Base-by-base conservation (phyloP, 2,113 vertebrate genomes). In the Antennarius striatus region DNA sequence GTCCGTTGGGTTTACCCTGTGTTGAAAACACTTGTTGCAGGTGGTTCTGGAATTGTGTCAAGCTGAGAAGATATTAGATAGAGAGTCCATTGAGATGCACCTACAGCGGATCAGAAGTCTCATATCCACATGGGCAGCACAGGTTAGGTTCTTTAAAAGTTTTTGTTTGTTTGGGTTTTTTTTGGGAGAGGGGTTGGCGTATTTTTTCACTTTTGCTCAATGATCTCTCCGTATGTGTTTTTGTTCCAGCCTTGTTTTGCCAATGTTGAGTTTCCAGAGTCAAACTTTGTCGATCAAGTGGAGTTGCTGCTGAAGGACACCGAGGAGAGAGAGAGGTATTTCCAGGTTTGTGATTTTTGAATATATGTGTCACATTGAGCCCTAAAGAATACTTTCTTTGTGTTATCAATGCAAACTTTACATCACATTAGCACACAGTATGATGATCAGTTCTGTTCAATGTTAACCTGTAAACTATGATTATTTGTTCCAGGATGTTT, bases 31-130 rank as follows among this genome's bases (percentile, higher is more conserved):
- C 68, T 8, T 68, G 16, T 73, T 60, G 47, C 83, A 91, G 90
- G 83, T 90, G 63, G 88, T 91, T 61, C 84, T 91, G 11, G 88
- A 91, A 15, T 30, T 90, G 70, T 91, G 89, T 73, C 86, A 70
- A 4, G 17, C 75, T 0, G 80, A 83, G 56, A 69, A 70, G 62
- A 58, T 66, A 22, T 13, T 48, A 0, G 88, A 89, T 4, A 58
- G 22, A 13, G 80, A 89, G 22, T 75, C 68, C 51, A 73, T 91
- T 5, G 68, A 86, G 45, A 53, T 82, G 70, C 89, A 91, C 73
- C 69, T 91, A 61, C 77, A 79, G 10, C 73, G 74, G 64, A 91
- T 91, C 64, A 85, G 72, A 47, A 3, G 54, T 32, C 81, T 90
- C 0, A 53, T 90, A 2, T 90, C 86, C 14, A 77, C 70, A 0